Evolutionary conservation across 1,140 invertebrate genomes (phyloP).

Genomic region (Drosophila oshimai): DNA sequence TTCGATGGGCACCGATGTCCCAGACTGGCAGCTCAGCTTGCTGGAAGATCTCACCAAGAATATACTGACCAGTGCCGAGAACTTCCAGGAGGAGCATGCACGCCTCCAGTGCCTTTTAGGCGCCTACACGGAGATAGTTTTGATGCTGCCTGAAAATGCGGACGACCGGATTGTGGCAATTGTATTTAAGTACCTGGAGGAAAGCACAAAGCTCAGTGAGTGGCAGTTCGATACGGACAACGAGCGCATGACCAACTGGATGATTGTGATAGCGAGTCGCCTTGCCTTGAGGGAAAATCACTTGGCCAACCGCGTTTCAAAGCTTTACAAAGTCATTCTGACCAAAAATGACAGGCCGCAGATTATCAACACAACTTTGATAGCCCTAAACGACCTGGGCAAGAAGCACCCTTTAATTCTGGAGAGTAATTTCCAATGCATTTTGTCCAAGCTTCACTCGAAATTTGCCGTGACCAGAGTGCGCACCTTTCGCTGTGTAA

Average conservation of each 20-base stretch:
- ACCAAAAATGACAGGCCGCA: slow-evolving; percentile 71
- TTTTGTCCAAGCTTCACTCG: slow-evolving; percentile 63
- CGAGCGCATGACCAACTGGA: slow-evolving; percentile 74
- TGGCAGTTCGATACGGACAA: slow-evolving; percentile 71
- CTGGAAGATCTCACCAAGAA: slow-evolving; percentile 32
- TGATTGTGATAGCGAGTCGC: slow-evolving; percentile 71
- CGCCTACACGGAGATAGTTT: slow-evolving; percentile 67
- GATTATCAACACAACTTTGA: slow-evolving; percentile 71
- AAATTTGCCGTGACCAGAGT: slow-evolving; percentile 68
- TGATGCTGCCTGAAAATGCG: slow-evolving; percentile 34
- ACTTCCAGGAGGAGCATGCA: slow-evolving; percentile 50
- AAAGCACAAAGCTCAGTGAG: slow-evolving; percentile 59
- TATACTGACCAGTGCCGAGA: slow-evolving; percentile 6
- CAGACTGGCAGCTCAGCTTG: slow-evolving; percentile 40
- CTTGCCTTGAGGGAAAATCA: slow-evolving; percentile 63
- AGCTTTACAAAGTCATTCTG: slow-evolving; percentile 57
- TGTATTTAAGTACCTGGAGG: slow-evolving; percentile 62
- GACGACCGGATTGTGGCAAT: slow-evolving; percentile 45
- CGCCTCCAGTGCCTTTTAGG: slow-evolving; percentile 50
- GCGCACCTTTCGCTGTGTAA: slow-evolving; percentile 74
- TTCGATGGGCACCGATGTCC: background rate
- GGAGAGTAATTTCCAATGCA: slow-evolving; percentile 64
- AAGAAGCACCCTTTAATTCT: slow-evolving; percentile 71
- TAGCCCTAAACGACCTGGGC: slow-evolving; percentile 73
- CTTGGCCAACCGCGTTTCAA: slow-evolving; percentile 42